Base-by-base conservation (phyloP, 2,113 vertebrate genomes). In the Climacteris rufus region DNA sequence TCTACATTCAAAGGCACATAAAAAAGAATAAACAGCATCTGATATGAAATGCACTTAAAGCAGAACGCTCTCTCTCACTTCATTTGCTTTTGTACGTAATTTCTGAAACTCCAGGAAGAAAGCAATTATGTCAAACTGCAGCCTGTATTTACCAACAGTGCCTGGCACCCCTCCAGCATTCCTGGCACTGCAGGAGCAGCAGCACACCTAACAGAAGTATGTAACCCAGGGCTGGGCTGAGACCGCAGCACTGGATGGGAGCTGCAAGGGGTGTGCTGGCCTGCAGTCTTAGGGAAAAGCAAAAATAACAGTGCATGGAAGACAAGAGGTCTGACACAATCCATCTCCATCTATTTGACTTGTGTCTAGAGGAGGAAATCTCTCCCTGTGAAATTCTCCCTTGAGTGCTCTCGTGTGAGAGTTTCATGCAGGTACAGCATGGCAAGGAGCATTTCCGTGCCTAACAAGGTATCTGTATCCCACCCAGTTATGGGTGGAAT, bases 151-250 rank as follows among this genome's bases (percentile, higher is more conserved):
- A 97, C 96, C 90, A 97, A 96, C 86, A 96, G 90, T 19, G 1
- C 28, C 49, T 96, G 97, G 97, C 96, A 96, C 45, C 78, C 79
- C 71, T 95, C 97, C 97, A 98, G 97, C 96, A 97, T 95, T 96
- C 94, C 94, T 30, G 27, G 88, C 85, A 28, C 90, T 63, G 89
- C 86, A 93, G 83, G 83, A 96, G 72, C 97, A 98, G 90, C 79
- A 98, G 98, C 98, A 98, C 98, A 98, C 98, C 98, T 99, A 96
- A 95, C 96, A 97, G 50, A 98, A 98, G 96, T 97, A 98, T 97
- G 98, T 93, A 97, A 95, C 94, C 93, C 96, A 96, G 94, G 94
- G 89, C 85, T 97, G 97, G 95, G 96, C 89, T 28, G 92, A 95
- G 91, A 96, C 95, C 54, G 13, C 95, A 97, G 95, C 90, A 21